Percentiles rank a stretch among this genome's conserved stretches.
Evolutionary conservation across 1,140 invertebrate species (phyloP).

Genomic region (Drosophila subpulchrella): DNA sequence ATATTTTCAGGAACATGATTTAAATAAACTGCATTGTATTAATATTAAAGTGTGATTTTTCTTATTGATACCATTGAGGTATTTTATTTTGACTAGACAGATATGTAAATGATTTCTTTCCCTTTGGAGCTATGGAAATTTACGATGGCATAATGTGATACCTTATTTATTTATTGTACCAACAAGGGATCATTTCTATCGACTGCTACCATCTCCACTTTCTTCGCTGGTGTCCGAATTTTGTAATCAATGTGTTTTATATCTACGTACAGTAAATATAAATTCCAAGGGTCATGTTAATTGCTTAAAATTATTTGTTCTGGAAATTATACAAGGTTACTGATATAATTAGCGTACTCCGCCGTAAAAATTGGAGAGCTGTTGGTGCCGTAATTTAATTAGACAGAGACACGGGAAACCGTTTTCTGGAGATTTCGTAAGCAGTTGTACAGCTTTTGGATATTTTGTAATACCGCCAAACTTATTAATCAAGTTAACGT

Average conservation of each 20-base stretch:
- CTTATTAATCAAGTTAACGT: constrained; percentile 78
- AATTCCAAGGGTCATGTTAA: background rate
- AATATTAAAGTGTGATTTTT: too few species aligned
- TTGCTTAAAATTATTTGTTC: background rate
- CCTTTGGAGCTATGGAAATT: too few species aligned
- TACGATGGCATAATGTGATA: background rate
- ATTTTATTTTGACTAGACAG: too few species aligned
- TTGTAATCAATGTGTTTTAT: background rate
- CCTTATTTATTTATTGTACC: background rate
- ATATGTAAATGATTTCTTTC: background rate
- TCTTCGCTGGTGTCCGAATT: background rate
- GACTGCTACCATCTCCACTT: background rate
- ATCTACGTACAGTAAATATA: too few species aligned
- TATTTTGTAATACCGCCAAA: constrained; percentile 73
- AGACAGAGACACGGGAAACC: constrained; percentile 12
- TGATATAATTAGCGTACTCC: constrained; percentile 10
- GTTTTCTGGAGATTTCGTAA: constrained; percentile 54
- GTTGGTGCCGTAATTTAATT: constrained; percentile 34
- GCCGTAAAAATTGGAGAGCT: background rate
- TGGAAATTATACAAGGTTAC: background rate
- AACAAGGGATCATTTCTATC: background rate
- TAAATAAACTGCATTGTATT: too few species aligned
- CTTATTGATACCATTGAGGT: too few species aligned
- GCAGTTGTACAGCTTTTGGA: constrained; percentile 41
- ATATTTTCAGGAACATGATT: too few species aligned